phyloP scores from a whole-genome alignment of 35 echinoderm and acorn worm species.

The Ophiothrix spiculata region DNA sequence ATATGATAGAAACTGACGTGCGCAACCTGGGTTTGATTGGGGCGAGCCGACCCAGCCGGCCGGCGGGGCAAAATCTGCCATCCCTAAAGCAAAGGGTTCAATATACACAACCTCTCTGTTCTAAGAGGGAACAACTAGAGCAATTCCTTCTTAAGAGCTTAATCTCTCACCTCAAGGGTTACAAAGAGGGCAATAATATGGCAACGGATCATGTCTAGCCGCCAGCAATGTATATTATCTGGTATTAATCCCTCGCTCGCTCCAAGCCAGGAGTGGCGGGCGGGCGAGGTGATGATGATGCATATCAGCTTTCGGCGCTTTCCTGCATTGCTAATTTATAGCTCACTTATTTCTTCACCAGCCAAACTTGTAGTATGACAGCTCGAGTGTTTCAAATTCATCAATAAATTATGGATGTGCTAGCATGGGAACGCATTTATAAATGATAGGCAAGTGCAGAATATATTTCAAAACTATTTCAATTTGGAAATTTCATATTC shows the following conservation, averaged over 20 bases:
- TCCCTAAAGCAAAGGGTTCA: background rate
- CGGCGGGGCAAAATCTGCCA: background rate
- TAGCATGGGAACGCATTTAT: too few species aligned
- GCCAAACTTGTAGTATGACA: too few species aligned
- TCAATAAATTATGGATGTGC: too few species aligned
- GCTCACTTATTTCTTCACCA: background rate
- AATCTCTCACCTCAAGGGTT: background rate
- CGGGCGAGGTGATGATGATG: background rate
- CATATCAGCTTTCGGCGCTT: background rate
- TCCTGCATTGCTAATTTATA: background rate
- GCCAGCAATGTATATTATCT: background rate
- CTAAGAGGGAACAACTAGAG: background rate
- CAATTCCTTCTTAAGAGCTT: conserved; percentile 10
- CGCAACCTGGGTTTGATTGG: background rate
- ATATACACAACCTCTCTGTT: background rate
- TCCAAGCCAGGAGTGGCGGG: background rate
- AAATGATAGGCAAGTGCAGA: too few species aligned
- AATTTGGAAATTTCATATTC: too few species aligned
- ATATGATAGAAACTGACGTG: background rate
- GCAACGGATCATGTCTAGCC: background rate
- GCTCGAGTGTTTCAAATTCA: too few species aligned
- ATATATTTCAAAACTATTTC: too few species aligned
- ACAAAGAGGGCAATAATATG: background rate
- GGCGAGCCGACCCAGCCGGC: too few species aligned
- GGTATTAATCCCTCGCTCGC: background rate